Base-by-base conservation (phyloP, 1,140 invertebrate genomes). In the Portunus trituberculatus region DNA sequence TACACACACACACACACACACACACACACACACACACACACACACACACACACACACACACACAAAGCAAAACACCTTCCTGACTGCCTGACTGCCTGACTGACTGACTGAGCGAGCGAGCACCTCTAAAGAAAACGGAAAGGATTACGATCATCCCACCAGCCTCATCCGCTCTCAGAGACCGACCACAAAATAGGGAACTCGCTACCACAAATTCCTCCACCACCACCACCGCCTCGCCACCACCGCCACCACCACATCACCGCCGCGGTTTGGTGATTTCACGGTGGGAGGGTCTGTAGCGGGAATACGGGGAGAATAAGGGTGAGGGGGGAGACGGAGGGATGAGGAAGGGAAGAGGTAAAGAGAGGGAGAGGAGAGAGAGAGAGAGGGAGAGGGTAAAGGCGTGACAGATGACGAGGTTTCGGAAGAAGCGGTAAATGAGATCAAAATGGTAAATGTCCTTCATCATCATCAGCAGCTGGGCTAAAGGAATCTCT, bases 361-460 rank as follows among this genome's bases (percentile, higher is more conserved):
- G 7, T 20, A 4, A 28, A 8, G 1, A 29, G 10, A 25, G 83
- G 31, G 20, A 32, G 83, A 28, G 83, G 83, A 28, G 83, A 32
- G 20, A 25, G n/a, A 25, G 83, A 25, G n/a, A 32, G 83, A 25
- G n/a, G 83, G 83, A 32, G n/a, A 25, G 28, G 16, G 76, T 20
- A 20, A 25, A 32, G 83, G 28, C 10, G n/a, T 28, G 28, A 28
- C 7, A 32, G 83, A 84, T 10, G 83, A 84, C 10, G 83, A 12
- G 83, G 52, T 12, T 82, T 82, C 7, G n/a, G 83, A 84, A 25
- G 83, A 84, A 25, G 83, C 10, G 83, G 52, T 12, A 59, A 59
- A 59, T 59, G 52, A 59, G 52, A 59, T 86, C 83, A 86, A 86
- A 39, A 86, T 86, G 14, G 83, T 39, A 25, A 86, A 39, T n/a